phyloP scores from a whole-genome alignment of 37 sponge, comb jelly and placozoan genomes.

The Cliona cf. orientalis region DNA sequence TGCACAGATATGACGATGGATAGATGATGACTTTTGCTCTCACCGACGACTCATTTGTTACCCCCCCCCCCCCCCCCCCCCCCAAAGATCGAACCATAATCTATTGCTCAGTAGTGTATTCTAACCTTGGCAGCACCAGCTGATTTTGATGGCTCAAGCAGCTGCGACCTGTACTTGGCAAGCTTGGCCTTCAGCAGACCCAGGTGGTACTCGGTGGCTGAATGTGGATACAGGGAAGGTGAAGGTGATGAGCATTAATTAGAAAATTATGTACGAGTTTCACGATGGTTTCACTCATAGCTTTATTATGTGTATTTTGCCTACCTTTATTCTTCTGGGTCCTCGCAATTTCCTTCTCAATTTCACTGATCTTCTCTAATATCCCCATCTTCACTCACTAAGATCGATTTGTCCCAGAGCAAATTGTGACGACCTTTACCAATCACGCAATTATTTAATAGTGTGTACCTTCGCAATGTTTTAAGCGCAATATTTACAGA shows the following conservation, averaged over 20 bases:
- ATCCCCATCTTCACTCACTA: constrained; percentile 87
- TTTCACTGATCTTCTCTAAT: constrained; percentile 95
- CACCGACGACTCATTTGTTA: too few species aligned
- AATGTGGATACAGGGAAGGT: background rate
- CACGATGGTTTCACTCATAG: background rate
- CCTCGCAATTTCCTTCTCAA: constrained; percentile 95
- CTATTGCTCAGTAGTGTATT: too few species aligned
- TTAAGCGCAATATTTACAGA: too few species aligned
- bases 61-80: too few species aligned
- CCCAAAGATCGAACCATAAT: too few species aligned
- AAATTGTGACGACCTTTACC: background rate
- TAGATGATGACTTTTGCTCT: too few species aligned
- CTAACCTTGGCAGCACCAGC: constrained; percentile 68
- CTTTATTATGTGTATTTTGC: background rate
- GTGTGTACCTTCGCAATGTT: background rate
- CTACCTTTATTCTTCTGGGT: constrained; percentile 99
- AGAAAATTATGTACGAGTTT: background rate
- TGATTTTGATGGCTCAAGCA: constrained; percentile 81
- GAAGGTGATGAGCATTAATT: background rate
- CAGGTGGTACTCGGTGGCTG: constrained; percentile 99
- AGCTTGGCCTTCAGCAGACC: constrained; percentile 98
- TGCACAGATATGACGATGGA: too few species aligned
- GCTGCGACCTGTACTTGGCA: constrained; percentile 96
- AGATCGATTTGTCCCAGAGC: background rate
- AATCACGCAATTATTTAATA: too few species aligned